Evolutionary conservation across 2,113 vertebrate genomes (phyloP).

Genomic region (Gavia stellata): DNA sequence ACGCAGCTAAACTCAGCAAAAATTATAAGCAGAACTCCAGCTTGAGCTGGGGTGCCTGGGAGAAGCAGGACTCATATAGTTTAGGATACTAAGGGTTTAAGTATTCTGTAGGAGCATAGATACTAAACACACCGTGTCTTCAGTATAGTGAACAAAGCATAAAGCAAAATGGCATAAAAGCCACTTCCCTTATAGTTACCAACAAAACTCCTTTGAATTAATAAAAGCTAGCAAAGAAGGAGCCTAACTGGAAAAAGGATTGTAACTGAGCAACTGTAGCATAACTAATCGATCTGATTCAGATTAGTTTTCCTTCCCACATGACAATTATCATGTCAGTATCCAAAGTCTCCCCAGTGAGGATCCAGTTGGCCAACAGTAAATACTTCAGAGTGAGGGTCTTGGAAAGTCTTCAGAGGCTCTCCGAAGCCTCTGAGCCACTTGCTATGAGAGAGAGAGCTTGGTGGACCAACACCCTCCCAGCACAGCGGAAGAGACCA

Average conservation of each 20-base stretch:
- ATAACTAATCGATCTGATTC: slow-evolving; percentile 9
- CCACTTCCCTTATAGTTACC: neutral
- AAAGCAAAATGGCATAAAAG: neutral
- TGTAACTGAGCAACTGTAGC: neutral
- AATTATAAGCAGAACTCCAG: neutral
- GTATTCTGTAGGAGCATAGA: neutral
- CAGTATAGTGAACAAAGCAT: neutral
- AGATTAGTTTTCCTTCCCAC: neutral
- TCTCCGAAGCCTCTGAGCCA: neutral
- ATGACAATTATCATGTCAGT: neutral
- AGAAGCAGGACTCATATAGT: neutral
- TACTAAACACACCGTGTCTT: neutral
- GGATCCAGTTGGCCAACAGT: neutral
- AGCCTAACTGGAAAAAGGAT: neutral
- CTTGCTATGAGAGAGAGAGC: neutral
- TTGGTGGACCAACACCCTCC: neutral
- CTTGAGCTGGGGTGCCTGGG: neutral
- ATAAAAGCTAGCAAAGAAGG: neutral
- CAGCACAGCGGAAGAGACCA: neutral
- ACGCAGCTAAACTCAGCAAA: neutral
- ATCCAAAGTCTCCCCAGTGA: neutral
- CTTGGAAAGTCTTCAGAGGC: neutral
- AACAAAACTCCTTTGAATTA: neutral
- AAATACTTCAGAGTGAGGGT: neutral
- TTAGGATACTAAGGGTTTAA: neutral